Percentiles rank a stretch among this genome's conserved stretches.
Conservation (phyloP, 2,797 vertebrate species). For the Brotogeris chrysoptera region DNA sequence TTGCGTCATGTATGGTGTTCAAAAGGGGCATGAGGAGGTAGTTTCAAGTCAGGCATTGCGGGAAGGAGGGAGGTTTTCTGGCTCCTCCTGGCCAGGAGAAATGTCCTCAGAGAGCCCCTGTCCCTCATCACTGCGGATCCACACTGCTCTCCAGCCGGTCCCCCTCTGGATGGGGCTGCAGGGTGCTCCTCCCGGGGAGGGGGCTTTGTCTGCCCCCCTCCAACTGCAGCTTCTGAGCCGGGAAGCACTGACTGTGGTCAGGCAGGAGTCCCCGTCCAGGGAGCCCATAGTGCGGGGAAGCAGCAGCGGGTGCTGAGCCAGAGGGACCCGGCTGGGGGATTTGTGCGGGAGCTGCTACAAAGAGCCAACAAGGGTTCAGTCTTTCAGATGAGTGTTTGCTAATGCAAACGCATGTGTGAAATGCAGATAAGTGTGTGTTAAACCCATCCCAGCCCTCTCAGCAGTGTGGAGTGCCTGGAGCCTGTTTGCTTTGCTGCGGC, state of each 20-base stretch:
- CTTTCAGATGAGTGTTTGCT: neutral
- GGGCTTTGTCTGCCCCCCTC: neutral
- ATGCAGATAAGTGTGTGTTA: neutral
- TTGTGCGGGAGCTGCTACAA: neutral
- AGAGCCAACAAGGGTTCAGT: neutral
- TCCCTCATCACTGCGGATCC: neutral
- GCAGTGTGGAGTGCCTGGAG: neutral
- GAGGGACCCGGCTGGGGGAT: neutral
- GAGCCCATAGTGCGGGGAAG: neutral
- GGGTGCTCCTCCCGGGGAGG: neutral
- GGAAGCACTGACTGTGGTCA: accelerated
- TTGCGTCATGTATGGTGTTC: neutral
- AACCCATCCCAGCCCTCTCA: neutral
- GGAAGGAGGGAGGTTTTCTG: neutral
- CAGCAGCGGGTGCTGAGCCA: neutral
- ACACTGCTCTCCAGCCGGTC: neutral
- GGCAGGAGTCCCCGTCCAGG: neutral
- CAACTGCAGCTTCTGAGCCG: accelerated
- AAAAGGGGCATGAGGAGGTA: neutral
- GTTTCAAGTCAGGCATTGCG: neutral
- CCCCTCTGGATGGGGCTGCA: neutral
- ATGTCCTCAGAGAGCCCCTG: neutral
- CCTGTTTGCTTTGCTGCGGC: neutral
- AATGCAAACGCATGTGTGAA: neutral
- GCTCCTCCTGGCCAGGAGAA: neutral